Conservation (phyloP, 2,797 vertebrate species). For the Gymnothorax javanicus region DNA sequence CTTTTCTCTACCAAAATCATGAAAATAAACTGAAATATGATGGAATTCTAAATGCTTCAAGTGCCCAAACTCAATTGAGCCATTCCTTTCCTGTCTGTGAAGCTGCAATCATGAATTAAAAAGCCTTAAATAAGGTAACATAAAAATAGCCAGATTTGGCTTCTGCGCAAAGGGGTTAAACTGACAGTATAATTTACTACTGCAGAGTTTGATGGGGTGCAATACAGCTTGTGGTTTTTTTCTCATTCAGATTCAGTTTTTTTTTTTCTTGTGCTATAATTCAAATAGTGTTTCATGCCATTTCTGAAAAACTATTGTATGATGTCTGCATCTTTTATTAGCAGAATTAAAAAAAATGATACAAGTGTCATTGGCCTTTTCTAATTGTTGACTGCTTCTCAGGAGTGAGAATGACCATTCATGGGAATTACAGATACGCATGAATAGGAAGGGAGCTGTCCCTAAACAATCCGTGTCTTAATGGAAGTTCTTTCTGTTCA, state of each 20-base stretch:
- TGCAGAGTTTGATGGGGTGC: conserved; percentile 50
- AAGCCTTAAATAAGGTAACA: too few species aligned
- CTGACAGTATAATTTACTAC: conserved; percentile 56
- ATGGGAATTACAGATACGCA: background rate
- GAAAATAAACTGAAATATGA: too few species aligned
- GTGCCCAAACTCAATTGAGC: too few species aligned
- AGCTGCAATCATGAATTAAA: too few species aligned
- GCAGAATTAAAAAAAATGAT: conserved; percentile 44
- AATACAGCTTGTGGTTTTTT: conserved; percentile 41
- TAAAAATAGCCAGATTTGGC: too few species aligned
- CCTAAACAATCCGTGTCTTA: background rate
- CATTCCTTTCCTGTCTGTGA: too few species aligned
- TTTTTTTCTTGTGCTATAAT: conserved; percentile 23
- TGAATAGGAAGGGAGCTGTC: background rate
- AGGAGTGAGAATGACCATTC: background rate
- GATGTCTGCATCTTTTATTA: conserved; percentile 40
- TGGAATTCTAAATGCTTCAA: too few species aligned
- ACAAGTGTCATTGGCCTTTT: background rate
- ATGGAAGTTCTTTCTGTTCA: background rate
- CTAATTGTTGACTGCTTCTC: background rate
- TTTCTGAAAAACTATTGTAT: conserved; percentile 39
- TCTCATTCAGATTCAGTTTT: background rate
- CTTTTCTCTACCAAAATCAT: too few species aligned
- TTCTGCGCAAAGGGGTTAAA: conserved; percentile 26
- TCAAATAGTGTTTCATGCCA: conserved; percentile 42